These are phyloP conservation scores for Chondrilla cf. caribensis DNA, from an alignment of 37 sponge, comb jelly and placozoan species.

Conservation along the genomic window DNA sequence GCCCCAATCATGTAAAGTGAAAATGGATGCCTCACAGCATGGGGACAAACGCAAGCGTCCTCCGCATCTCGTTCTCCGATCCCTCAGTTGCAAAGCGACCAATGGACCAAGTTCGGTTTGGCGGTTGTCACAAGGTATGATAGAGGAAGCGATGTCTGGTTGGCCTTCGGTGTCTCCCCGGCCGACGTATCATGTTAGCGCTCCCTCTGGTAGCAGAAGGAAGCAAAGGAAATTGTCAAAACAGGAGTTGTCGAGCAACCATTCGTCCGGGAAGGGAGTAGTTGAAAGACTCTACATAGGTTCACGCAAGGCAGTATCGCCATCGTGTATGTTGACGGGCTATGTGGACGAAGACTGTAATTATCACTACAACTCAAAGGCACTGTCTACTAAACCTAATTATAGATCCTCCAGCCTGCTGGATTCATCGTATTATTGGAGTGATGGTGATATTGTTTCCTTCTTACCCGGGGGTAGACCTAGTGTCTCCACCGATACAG, in stretches of 20 bases:
- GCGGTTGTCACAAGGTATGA: slow-evolving; percentile 1
- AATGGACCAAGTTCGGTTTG: background rate
- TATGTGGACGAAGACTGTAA: slow-evolving; percentile 2
- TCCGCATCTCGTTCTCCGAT: no score
- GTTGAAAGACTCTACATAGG: slow-evolving; percentile 15
- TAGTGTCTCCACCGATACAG: background rate
- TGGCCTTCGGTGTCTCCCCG: background rate
- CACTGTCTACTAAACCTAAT: background rate
- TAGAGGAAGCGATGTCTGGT: background rate
- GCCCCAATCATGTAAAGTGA: no score
- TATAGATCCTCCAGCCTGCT: background rate
- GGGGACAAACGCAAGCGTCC: no score
- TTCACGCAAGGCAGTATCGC: background rate
- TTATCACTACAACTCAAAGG: background rate
- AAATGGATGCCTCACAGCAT: no score
- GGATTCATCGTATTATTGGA: background rate
- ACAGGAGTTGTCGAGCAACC: background rate
- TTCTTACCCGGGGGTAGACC: no score
- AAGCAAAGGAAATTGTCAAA: background rate
- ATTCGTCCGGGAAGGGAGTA: background rate
- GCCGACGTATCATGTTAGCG: background rate
- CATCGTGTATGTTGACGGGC: background rate
- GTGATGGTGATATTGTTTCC: no score
- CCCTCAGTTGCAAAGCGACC: no score
- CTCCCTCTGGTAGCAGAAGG: background rate